Evolutionary conservation across 2,113 vertebrate species (phyloP), one percentile per base, ranked within the genome.

Genomic region (Vimba vimba): DNA sequence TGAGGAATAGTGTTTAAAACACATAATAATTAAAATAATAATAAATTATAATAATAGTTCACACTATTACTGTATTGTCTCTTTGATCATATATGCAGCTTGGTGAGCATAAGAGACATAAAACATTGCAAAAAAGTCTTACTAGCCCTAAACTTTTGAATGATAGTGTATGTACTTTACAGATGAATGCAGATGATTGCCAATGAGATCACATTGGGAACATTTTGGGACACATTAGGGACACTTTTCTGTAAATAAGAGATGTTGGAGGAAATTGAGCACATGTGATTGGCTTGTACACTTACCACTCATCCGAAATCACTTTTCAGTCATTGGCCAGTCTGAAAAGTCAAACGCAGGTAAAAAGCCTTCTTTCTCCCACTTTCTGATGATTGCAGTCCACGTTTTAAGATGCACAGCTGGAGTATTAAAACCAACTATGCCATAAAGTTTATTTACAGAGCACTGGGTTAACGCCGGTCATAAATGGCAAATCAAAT

Each of bases 401-500:
- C 13, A 27, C 39, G 62, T 79, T 85, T 86, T 89, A 19, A 76
- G 85, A 86, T 68, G 79, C 45, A 82, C 86, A 82, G 79, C 86
- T 52, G 15, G 36, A 82, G 69, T 68, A 77, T 88, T 87, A 89
- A 89, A 89, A 78, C 23, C 25, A 85, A 83, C 79, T 78, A 21
- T 80, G 25, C 78, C 71, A 69, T 90, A 90, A 90, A 90, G 55
- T 86, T 87, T 90, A 91, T 91, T 91, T 90, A 91, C 89, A 79
- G 86, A 86, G 89, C 85, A 76, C 87, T 86, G 79, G 82, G 85
- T 91, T 89, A 89, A 89, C 79, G 87, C 71, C 62, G 75, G 82
- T 89, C 86, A 88, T 87, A 86, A 90, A 90, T 47, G 47, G 80
- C 57, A 87, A 91, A 90, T 90, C 88, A 88, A 84, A 91, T 85